A percentile compares a stretch with the other conserved stretches of the same genome.
Conservation (phyloP, 1,140 invertebrate species). For the Drosophila kanapiae region DNA sequence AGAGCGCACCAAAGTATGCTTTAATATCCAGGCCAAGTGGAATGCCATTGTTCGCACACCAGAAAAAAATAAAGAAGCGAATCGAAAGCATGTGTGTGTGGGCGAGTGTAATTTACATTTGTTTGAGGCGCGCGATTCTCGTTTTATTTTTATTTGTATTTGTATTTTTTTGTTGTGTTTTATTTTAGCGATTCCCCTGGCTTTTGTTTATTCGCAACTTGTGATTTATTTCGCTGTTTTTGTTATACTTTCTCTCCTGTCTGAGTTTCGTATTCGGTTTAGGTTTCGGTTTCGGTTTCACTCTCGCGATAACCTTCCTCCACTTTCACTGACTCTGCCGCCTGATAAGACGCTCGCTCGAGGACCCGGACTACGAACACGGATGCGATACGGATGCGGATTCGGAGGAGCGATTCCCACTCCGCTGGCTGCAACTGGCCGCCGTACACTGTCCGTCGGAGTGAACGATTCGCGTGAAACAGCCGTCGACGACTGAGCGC, state of each 20-base stretch:
- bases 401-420: constrained; percentile 34
- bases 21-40: constrained; percentile 55
- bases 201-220: constrained; percentile 59
- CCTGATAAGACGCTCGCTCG: constrained; percentile 70
- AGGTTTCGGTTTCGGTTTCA: constrained; percentile 27
- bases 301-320: constrained; percentile 27
- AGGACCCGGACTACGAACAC: constrained; percentile 8
- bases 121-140: constrained; percentile 32
- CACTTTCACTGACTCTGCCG: constrained; percentile 51
- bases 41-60: constrained; percentile 11
- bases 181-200: constrained; percentile 33
- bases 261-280: constrained; percentile 24
- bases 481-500: constrained; percentile 75
- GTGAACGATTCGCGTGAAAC: constrained; percentile 69
- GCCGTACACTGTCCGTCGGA: constrained; percentile 21
- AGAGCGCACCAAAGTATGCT: constrained; percentile 64
- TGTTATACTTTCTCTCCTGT: constrained; percentile 66
- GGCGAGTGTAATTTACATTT: constrained; percentile 51
- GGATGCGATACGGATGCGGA: constrained; percentile 11
- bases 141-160: constrained; percentile 53
- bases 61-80: background rate
- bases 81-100: constrained; percentile 26
- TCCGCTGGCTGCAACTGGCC: constrained; percentile 9
- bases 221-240: constrained; percentile 76
- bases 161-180: constrained; percentile 37